Conservation (phyloP, 1,140 invertebrate species). For the Plutomurus gul region DNA sequence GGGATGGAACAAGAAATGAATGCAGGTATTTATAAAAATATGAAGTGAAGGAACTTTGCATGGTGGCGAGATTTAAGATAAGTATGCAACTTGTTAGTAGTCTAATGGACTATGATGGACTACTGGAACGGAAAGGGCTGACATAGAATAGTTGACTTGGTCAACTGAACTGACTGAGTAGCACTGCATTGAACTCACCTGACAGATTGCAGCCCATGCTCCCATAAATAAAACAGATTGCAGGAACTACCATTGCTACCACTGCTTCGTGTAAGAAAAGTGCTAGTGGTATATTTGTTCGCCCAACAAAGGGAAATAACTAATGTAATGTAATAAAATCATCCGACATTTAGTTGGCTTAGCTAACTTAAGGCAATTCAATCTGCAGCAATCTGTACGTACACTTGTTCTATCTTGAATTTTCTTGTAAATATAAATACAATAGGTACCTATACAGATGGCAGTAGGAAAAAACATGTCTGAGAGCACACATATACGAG, state of each 20-base stretch:
- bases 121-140: constrained; percentile 7
- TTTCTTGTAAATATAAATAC: neutral
- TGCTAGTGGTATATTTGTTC: too few species aligned
- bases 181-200: neutral
- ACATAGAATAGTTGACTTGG: neutral
- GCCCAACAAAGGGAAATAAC: too few species aligned
- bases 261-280: too few species aligned
- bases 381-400: too few species aligned
- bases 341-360: neutral
- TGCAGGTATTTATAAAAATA: neutral
- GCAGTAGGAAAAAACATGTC: too few species aligned
- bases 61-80: constrained; percentile 16
- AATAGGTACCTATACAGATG: too few species aligned
- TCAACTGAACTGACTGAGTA: neutral
- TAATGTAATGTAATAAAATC: neutral
- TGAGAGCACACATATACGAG: too few species aligned
- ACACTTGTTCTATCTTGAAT: too few species aligned
- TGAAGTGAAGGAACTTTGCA: neutral
- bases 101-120: constrained; percentile 28
- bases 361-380: neutral
- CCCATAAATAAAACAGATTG: neutral
- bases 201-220: neutral
- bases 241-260: neutral
- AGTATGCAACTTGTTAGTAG: neutral
- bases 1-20: neutral